These are phyloP conservation scores for Aphodius granarius DNA, from an alignment of 2,888 invertebrate species.

Conservation along the genomic window DNA sequence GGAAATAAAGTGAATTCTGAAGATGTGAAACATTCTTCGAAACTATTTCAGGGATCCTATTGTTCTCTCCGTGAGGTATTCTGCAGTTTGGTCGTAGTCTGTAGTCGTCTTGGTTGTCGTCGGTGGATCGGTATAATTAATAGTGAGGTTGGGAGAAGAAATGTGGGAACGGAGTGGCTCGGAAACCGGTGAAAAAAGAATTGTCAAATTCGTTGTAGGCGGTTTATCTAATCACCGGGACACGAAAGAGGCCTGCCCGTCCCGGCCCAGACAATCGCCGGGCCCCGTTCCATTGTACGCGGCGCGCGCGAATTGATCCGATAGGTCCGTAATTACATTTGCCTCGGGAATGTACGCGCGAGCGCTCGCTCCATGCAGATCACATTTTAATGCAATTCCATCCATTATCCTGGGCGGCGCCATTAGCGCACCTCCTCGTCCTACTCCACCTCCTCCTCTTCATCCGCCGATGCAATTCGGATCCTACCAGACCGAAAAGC, in stretches of 20 bases:
- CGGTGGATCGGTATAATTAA: neutral
- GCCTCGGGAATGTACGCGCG: constrained; percentile 43
- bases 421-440: constrained; percentile 52
- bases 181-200: neutral
- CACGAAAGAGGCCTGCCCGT: constrained; percentile 26
- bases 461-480: constrained; percentile 53
- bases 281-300: constrained; percentile 31
- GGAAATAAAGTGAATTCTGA: too few species aligned
- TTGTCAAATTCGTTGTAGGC: neutral
- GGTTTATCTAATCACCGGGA: constrained; percentile 17
- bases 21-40: neutral
- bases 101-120: too few species aligned
- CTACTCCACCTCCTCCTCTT: constrained; percentile 38
- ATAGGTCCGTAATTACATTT: constrained; percentile 38
- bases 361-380: constrained; percentile 55
- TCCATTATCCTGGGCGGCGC: constrained; percentile 56
- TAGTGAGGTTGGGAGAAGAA: neutral
- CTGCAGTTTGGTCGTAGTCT: neutral
- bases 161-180: neutral
- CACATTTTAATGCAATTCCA: constrained; percentile 59
- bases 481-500: constrained; percentile 53
- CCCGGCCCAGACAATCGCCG: constrained; percentile 26
- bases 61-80: too few species aligned
- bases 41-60: neutral
- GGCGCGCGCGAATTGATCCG: constrained; percentile 45